phyloP scores from a whole-genome alignment of 1,140 invertebrate species.

The Meloidogyne exigua region DNA sequence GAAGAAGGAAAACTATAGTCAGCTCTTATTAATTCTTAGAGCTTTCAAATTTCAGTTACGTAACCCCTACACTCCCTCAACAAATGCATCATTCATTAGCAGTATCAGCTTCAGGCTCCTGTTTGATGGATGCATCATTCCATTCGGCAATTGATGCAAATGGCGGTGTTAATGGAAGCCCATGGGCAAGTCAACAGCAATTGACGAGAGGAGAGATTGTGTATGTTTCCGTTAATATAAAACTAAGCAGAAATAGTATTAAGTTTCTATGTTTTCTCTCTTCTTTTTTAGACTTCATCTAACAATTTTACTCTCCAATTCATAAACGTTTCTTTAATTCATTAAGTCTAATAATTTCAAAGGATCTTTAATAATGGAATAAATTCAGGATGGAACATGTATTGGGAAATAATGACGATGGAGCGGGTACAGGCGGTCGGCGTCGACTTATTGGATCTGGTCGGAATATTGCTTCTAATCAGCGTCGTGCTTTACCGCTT shows the following conservation, averaged over 20 bases:
- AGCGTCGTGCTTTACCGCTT: background rate
- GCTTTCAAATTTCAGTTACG: background rate
- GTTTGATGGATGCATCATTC: conserved; percentile 43
- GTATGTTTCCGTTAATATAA: conserved; percentile 25
- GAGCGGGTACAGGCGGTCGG: background rate
- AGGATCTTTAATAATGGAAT: too few relatives aligned
- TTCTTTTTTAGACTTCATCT: too few relatives aligned
- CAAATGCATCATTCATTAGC: conserved; percentile 14
- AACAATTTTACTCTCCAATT: too few relatives aligned
- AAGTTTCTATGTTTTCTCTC: too few relatives aligned
- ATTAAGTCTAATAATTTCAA: too few relatives aligned
- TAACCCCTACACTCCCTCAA: background rate
- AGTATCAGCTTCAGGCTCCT: conserved; percentile 24
- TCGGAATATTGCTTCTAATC: background rate
- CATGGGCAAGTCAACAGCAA: conserved; percentile 44
- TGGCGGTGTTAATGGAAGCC: conserved; percentile 29
- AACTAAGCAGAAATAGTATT: too few relatives aligned
- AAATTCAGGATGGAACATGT: conserved; percentile 33
- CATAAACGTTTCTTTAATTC: too few relatives aligned
- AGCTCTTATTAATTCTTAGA: background rate
- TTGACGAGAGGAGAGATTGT: conserved; percentile 48
- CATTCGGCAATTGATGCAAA: conserved; percentile 30
- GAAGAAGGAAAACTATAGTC: too few relatives aligned
- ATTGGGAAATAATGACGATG: background rate
- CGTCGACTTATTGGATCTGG: background rate